Evolutionary conservation across 2,888 invertebrate genomes (phyloP).

Genomic region (Chaetoderma sp.): DNA sequence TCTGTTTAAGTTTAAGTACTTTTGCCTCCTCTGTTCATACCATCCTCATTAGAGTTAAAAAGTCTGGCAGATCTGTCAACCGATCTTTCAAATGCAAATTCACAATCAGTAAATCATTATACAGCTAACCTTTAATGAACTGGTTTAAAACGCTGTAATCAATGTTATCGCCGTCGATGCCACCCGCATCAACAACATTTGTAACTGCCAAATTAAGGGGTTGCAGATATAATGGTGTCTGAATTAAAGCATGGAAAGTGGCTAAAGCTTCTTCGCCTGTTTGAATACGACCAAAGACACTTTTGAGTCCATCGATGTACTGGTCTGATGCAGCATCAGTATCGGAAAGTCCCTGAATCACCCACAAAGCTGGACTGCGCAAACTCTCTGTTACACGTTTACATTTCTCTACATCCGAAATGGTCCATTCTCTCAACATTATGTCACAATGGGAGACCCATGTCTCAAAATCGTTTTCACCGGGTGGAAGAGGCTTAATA

Average conservation of each 20-base stretch:
- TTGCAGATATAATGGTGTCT: background rate
- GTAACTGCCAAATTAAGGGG: background rate
- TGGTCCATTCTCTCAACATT: too few relatives aligned
- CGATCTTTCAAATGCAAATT: background rate
- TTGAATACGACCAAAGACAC: background rate
- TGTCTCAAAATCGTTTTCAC: too few relatives aligned
- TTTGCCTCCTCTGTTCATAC: background rate
- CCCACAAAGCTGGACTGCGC: background rate
- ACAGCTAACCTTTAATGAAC: slow-evolving; percentile 2
- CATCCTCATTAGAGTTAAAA: background rate
- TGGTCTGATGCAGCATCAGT: background rate
- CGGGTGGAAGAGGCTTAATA: too few relatives aligned
- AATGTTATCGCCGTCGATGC: background rate
- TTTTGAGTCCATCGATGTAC: background rate
- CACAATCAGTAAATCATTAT: background rate
- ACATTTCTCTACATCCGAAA: background rate
- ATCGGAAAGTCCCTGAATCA: background rate
- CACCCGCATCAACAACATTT: background rate
- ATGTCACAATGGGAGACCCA: too few relatives aligned
- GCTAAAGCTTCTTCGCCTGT: background rate
- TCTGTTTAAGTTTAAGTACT: too few relatives aligned
- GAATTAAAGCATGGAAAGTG: background rate
- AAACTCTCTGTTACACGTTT: background rate
- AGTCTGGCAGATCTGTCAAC: background rate
- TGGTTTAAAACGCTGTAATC: background rate